Percentiles rank a stretch among this genome's conserved stretches.
Evolutionary conservation across 2,888 invertebrate genomes (phyloP).

Genomic region (Zeuzera pyrina): DNA sequence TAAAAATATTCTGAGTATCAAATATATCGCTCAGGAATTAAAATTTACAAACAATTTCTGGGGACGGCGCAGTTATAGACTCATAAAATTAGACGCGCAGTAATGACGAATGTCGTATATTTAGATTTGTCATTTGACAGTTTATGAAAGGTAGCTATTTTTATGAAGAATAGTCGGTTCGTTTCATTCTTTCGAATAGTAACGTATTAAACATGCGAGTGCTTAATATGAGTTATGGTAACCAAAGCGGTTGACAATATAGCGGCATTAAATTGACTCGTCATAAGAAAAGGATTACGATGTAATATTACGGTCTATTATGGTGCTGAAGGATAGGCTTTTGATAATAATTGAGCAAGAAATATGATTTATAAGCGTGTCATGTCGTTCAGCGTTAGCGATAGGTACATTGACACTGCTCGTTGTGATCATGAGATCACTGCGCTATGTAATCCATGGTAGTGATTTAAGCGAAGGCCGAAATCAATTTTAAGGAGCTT

Average conservation of each 20-base stretch:
- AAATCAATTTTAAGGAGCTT: too few relatives aligned
- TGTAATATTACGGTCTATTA: constrained; percentile 49
- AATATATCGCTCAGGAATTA: too few relatives aligned
- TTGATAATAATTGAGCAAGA: constrained; percentile 59
- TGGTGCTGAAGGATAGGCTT: constrained; percentile 45
- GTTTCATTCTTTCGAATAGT: constrained; percentile 36
- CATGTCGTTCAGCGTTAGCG: constrained; percentile 24
- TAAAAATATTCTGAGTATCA: too few relatives aligned
- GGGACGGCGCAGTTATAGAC: too few relatives aligned
- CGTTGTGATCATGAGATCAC: too few relatives aligned
- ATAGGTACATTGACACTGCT: too few relatives aligned
- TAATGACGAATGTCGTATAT: constrained; percentile 62
- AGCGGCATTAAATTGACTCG: constrained; percentile 56
- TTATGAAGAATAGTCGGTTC: constrained; percentile 32
- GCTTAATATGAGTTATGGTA: constrained; percentile 58
- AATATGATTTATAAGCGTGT: constrained; percentile 62
- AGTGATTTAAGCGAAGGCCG: too few relatives aligned
- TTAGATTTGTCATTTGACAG: constrained; percentile 48
- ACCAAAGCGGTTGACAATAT: constrained; percentile 52
- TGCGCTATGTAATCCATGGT: too few relatives aligned
- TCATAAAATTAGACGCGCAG: constrained; percentile 48
- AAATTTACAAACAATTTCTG: too few relatives aligned
- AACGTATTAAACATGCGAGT: constrained; percentile 46
- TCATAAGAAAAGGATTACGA: constrained; percentile 57
- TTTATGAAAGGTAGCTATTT: constrained; percentile 52